Conservation (phyloP, 2,113 vertebrate species). For the Ivindomyrus marchei region DNA sequence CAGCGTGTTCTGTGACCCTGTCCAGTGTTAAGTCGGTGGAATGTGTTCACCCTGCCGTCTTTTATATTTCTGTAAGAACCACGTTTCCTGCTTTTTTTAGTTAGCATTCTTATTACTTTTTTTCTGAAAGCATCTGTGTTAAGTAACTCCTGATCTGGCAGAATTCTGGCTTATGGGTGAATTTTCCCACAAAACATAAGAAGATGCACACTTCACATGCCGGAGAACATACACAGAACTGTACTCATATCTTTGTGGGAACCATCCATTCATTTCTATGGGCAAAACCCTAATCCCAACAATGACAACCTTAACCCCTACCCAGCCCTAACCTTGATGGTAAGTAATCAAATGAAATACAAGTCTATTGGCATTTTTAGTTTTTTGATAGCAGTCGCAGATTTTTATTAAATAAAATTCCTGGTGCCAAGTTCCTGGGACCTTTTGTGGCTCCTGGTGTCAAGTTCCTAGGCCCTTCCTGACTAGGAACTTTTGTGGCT, state of each 20-base stretch:
- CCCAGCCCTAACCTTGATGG: too few species aligned
- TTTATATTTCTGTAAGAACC: neutral
- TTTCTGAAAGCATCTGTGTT: neutral
- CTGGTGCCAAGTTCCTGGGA: too few species aligned
- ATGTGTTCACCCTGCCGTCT: neutral
- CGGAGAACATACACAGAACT: neutral
- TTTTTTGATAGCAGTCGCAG: too few species aligned
- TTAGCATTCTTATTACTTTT: neutral
- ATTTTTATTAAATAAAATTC: too few species aligned
- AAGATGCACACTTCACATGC: neutral
- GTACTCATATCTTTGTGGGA: too few species aligned
- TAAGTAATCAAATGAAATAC: too few species aligned
- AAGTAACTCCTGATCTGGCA: neutral
- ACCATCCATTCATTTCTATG: too few species aligned
- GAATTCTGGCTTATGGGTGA: neutral
- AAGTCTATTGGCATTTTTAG: too few species aligned
- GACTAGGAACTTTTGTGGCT: too few species aligned
- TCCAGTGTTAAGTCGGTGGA: neutral
- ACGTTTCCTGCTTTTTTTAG: neutral
- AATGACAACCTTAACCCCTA: neutral
- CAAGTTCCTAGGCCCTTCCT: too few species aligned
- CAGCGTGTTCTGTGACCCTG: neutral
- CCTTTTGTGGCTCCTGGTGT: too few species aligned
- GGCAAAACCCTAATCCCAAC: neutral
- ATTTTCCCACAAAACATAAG: neutral